Conservation (phyloP, 2,888 invertebrate genomes). For the Esperia sulphurella region DNA sequence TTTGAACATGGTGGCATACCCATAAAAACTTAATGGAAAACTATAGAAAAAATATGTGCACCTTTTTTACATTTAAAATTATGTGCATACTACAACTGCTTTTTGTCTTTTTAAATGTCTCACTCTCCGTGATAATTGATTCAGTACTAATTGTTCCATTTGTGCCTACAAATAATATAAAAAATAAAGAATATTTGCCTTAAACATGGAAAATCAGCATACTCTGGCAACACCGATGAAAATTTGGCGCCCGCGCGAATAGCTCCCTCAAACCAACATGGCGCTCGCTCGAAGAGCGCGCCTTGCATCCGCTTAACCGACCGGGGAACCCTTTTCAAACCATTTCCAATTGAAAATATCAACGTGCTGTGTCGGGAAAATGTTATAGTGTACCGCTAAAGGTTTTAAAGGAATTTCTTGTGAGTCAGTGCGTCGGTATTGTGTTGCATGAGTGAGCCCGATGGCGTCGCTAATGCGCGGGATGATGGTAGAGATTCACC, state of each 20-base stretch:
- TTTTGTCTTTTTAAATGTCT: too few relatives aligned
- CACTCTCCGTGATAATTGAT: too few relatives aligned
- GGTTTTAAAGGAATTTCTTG: slow-evolving; percentile 38
- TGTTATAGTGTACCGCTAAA: slow-evolving; percentile 55
- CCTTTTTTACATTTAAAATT: too few relatives aligned
- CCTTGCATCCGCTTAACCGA: slow-evolving; percentile 47
- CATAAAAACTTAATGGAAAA: too few relatives aligned
- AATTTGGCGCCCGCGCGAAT: slow-evolving; percentile 74
- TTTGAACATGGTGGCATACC: too few relatives aligned
- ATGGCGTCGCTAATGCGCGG: slow-evolving; percentile 57
- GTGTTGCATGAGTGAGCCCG: slow-evolving; percentile 71
- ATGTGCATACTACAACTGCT: too few relatives aligned
- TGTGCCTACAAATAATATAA: too few relatives aligned
- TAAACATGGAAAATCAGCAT: slow-evolving; percentile 14
- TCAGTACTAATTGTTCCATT: too few relatives aligned
- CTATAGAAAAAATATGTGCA: too few relatives aligned
- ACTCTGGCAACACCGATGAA: slow-evolving; percentile 33
- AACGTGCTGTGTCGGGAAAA: slow-evolving; percentile 42
- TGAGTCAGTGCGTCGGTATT: slow-evolving; percentile 54
- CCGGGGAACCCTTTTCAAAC: slow-evolving; percentile 36
- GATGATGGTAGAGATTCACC: slow-evolving; percentile 68
- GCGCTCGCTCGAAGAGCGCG: slow-evolving; percentile 63
- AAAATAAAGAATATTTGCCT: background rate
- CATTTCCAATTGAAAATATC: slow-evolving; percentile 26
- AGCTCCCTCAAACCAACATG: slow-evolving; percentile 62